A percentile compares a stretch with the other conserved stretches of the same genome.
Conservation (phyloP, 2,888 invertebrate species). For the Ferdinandea cuprea region DNA sequence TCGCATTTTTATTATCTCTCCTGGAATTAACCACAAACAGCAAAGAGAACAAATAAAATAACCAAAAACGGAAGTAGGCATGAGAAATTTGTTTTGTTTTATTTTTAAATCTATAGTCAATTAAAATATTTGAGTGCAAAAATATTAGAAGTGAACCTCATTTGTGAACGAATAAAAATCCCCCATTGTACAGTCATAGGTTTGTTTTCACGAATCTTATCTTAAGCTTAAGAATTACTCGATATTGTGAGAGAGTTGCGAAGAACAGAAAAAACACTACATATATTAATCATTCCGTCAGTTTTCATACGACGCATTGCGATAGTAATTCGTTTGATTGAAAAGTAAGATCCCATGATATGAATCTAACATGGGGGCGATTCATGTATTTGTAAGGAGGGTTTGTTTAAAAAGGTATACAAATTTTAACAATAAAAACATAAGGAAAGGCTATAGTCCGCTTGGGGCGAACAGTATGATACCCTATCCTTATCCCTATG, state of each 20-base stretch:
- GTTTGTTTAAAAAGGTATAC: too few species aligned
- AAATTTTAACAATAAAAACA: too few species aligned
- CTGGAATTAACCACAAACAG: constrained; percentile 5
- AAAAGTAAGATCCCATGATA: too few species aligned
- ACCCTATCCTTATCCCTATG: too few species aligned
- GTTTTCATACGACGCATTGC: background rate
- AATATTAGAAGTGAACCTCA: background rate
- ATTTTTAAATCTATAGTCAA: constrained; percentile 3
- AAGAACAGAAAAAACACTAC: background rate
- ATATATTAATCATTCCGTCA: background rate
- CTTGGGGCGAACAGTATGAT: too few species aligned
- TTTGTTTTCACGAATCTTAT: background rate
- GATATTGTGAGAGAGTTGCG: background rate
- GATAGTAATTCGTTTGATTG: background rate
- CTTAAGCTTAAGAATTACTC: background rate
- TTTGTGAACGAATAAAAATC: background rate
- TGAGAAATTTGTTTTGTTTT: constrained; percentile 24
- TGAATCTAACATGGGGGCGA: too few species aligned
- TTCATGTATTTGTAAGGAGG: too few species aligned
- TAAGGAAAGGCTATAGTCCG: too few species aligned
- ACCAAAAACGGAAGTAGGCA: constrained; percentile 45
- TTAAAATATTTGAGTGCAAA: background rate
- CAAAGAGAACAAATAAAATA: constrained; percentile 30
- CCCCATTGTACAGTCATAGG: background rate
- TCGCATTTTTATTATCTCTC: constrained; percentile 51